phyloP scores from a whole-genome alignment of 2,888 invertebrate genomes.

The Heliconius aoede region DNA sequence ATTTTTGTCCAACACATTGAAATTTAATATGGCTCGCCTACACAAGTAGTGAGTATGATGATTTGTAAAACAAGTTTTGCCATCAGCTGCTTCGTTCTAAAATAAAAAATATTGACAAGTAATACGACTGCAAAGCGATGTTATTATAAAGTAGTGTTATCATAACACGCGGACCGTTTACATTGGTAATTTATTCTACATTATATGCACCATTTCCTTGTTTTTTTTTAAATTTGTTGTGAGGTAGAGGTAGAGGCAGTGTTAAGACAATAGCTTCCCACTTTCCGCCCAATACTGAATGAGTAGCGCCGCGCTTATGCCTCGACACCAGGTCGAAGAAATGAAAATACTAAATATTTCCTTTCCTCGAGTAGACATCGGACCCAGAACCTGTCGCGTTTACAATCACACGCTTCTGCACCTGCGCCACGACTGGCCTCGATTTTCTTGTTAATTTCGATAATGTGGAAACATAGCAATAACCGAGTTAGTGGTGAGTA shows the following conservation, averaged over 20 bases:
- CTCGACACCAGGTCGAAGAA: too few species aligned
- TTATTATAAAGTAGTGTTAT: slow-evolving; percentile 57
- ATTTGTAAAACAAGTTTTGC: slow-evolving; percentile 3
- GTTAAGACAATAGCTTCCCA: too few species aligned
- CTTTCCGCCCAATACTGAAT: too few species aligned
- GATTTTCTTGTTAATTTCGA: slow-evolving; percentile 66
- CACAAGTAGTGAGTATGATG: not conserved
- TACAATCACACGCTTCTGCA: too few species aligned
- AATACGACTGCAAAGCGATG: slow-evolving; percentile 52
- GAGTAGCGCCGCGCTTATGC: too few species aligned
- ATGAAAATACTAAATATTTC: too few species aligned
- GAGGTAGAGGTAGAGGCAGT: too few species aligned
- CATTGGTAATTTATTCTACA: slow-evolving; percentile 62
- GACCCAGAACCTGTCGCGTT: too few species aligned
- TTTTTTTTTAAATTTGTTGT: slow-evolving; percentile 36
- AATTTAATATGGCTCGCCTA: not conserved
- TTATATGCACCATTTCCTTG: slow-evolving; percentile 67
- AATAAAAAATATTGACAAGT: slow-evolving; percentile 49
- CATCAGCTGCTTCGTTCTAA: slow-evolving; percentile 10
- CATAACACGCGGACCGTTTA: slow-evolving; percentile 60
- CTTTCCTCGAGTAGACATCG: too few species aligned
- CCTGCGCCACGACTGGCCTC: slow-evolving; percentile 19
- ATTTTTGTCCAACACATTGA: not conserved
- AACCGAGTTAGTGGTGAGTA: slow-evolving; percentile 54
- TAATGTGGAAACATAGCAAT: slow-evolving; percentile 61